A percentile compares a stretch with the other conserved stretches of the same genome.
Conservation (phyloP, 92 coral and sea anemone genomes). For the Paramuricea clavata region DNA sequence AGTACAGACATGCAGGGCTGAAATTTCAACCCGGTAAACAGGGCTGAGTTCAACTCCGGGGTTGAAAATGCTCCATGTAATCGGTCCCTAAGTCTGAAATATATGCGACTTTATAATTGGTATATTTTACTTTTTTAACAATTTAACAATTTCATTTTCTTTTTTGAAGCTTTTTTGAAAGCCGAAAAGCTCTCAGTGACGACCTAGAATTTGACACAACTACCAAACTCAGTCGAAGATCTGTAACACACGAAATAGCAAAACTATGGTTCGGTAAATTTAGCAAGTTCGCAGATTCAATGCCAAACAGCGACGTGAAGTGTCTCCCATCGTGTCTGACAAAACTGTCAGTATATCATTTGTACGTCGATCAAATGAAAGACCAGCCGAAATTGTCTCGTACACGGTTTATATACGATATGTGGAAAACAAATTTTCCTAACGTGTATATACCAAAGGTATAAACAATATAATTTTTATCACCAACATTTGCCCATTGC, state of each 20-base stretch:
- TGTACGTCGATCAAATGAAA: constrained; percentile 52
- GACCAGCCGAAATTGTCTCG: neutral
- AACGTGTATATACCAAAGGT: constrained; percentile 67
- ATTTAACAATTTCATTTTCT: neutral
- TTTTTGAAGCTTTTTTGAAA: neutral
- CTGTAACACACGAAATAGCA: constrained; percentile 22
- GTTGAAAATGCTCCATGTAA: too few relatives aligned
- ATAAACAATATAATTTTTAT: neutral
- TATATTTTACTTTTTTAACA: too few relatives aligned
- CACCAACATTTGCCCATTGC: too few relatives aligned
- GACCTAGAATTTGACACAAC: neutral
- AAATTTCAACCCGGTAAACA: too few relatives aligned
- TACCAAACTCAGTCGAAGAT: neutral
- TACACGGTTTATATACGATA: constrained; percentile 48
- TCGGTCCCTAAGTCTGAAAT: too few relatives aligned
- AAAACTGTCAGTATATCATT: constrained; percentile 29
- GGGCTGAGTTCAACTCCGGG: too few relatives aligned
- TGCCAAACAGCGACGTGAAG: constrained; percentile 54
- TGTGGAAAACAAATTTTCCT: constrained; percentile 60
- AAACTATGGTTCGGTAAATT: constrained; percentile 59
- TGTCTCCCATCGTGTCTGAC: constrained; percentile 56
- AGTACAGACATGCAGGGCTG: too few relatives aligned
- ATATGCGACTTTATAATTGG: too few relatives aligned
- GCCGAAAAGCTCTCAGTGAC: neutral
- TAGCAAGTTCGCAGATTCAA: constrained; percentile 55